A percentile compares a stretch with the other conserved stretches of the same genome.
Conservation (phyloP, 1,140 invertebrate genomes). For the Zaprionus lachaisei region DNA sequence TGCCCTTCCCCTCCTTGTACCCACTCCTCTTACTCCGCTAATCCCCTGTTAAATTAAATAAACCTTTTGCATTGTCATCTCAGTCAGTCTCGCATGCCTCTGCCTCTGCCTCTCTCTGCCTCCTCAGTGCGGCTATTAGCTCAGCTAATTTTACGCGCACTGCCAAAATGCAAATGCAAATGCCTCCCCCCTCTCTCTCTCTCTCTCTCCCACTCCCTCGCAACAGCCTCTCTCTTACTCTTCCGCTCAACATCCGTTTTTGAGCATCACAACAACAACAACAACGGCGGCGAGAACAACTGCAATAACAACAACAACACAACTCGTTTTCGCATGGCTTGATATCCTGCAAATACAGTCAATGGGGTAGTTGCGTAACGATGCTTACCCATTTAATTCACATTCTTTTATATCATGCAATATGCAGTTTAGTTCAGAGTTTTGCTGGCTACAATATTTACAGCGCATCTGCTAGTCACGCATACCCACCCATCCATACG, state of each 20-base stretch:
- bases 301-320: conserved; percentile 12
- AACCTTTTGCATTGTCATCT: conserved; percentile 54
- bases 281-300: conserved; percentile 14
- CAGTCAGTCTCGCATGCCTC: conserved; percentile 15
- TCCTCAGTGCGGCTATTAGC: conserved; percentile 28
- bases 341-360: not conserved
- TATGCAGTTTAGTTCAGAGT: no score
- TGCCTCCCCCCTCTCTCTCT: conserved; percentile 4
- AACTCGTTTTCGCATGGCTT: not conserved
- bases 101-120: conserved; percentile 19
- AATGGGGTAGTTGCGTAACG: not conserved
- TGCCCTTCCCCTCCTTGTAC: not conserved
- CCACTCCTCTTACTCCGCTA: conserved; percentile 9
- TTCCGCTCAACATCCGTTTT: conserved; percentile 35
- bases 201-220: not conserved
- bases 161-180: conserved; percentile 62
- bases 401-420: no score
- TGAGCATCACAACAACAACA: conserved; percentile 21
- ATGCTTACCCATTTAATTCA: no score
- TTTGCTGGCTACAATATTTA: not conserved
- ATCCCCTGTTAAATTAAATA: conserved; percentile 64
- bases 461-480: conserved; percentile 16
- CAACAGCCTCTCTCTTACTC: not conserved
- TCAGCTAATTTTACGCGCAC: conserved; percentile 44
- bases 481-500: not conserved